Conservation (phyloP, 1,140 invertebrate genomes). For the Papilio machaon region DNA sequence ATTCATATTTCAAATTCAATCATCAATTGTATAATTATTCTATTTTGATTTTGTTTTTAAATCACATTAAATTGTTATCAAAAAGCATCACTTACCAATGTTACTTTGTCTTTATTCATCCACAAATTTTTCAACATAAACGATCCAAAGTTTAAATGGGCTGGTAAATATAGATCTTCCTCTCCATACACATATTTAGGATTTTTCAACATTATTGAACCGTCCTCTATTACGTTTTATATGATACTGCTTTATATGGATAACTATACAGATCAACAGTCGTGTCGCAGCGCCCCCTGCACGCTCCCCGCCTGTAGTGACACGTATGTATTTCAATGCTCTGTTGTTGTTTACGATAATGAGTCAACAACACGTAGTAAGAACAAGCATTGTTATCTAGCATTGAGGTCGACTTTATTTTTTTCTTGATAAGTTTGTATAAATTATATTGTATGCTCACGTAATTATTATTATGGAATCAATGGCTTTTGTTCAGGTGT, state of each 20-base stretch:
- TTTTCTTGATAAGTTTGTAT: background rate
- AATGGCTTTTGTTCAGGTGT: background rate
- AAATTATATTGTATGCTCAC: background rate
- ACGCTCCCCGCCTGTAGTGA: too few species aligned
- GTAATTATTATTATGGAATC: background rate
- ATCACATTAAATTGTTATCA: background rate
- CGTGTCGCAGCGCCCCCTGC: too few species aligned
- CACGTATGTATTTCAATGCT: too few species aligned
- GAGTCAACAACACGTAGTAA: background rate
- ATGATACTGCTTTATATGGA: background rate
- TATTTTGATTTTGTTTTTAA: background rate
- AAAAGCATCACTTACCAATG: background rate
- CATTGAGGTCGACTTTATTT: background rate
- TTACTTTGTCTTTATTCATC: constrained; percentile 14
- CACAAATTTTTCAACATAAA: constrained; percentile 26
- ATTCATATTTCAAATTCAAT: too few species aligned
- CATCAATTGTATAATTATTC: background rate
- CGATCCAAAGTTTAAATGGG: constrained; percentile 4
- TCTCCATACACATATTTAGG: constrained; percentile 28
- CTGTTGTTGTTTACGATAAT: background rate
- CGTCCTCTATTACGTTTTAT: background rate
- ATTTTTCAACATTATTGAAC: constrained; percentile 23
- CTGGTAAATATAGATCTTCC: background rate
- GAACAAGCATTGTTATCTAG: background rate
- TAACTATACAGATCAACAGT: background rate